Conservation (phyloP, 2,113 vertebrate species). For the Ardeotis arabs region DNA sequence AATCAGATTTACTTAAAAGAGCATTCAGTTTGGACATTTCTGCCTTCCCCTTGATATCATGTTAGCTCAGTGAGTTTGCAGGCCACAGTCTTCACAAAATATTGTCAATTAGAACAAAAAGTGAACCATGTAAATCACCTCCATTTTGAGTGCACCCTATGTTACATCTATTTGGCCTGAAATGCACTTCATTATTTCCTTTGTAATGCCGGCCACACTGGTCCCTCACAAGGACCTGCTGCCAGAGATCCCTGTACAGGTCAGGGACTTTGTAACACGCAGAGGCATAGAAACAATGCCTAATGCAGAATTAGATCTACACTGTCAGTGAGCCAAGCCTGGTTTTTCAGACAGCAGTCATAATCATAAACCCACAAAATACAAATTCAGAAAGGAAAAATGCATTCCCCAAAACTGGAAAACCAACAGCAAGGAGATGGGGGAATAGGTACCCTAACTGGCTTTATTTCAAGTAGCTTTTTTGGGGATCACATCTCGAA, state of each 20-base stretch:
- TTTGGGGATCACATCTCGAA: not conserved
- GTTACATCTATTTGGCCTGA: not conserved
- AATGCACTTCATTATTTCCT: not conserved
- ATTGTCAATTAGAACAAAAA: not conserved
- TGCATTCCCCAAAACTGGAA: not conserved
- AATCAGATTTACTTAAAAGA: conserved; percentile 42
- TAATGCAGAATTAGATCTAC: not conserved
- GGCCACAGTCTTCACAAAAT: not conserved
- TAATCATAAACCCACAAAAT: not conserved
- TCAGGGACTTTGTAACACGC: rapidly evolving
- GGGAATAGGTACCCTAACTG: not conserved
- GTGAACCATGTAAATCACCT: not conserved
- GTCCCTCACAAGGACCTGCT: not conserved
- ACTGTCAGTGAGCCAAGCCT: not conserved
- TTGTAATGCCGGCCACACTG: not conserved
- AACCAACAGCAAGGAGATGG: not conserved
- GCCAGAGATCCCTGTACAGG: not conserved
- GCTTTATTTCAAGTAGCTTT: not conserved
- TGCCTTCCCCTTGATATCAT: not conserved
- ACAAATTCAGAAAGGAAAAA: not conserved
- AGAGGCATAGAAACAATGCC: not conserved
- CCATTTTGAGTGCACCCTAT: not conserved
- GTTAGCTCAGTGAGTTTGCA: not conserved
- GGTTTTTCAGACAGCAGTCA: not conserved
- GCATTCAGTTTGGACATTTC: not conserved